A percentile compares a stretch with the other conserved stretches of the same genome.
These are phyloP conservation scores for Hypocryptadius cinnamomeus DNA, from an alignment of 2,113 vertebrate species.

Conservation along the genomic window DNA sequence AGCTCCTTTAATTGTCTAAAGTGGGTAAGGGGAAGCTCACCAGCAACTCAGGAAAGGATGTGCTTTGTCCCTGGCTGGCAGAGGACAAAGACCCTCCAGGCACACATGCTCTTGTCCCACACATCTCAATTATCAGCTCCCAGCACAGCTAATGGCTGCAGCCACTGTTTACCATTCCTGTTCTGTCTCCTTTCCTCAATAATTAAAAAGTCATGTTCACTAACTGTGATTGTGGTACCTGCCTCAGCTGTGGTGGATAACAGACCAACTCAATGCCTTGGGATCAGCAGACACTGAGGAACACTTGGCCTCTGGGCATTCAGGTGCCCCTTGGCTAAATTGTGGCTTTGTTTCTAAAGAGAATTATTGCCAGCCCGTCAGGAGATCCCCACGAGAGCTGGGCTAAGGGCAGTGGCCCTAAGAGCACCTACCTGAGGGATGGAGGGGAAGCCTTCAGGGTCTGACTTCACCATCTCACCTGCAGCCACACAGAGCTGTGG, in stretches of 20 bases:
- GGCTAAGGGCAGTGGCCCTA: neutral
- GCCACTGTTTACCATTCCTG: neutral
- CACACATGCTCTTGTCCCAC: neutral
- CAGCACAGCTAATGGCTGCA: neutral
- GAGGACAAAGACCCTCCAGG: neutral
- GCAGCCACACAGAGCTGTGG: neutral
- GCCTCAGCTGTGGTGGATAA: neutral
- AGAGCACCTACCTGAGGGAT: fast-evolving
- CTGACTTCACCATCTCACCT: neutral
- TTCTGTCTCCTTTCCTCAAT: neutral
- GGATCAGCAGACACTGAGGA: neutral
- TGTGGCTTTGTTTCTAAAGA: neutral
- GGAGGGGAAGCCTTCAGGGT: neutral
- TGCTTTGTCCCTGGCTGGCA: neutral
- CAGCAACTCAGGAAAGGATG: neutral
- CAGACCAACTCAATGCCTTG: neutral
- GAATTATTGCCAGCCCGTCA: neutral
- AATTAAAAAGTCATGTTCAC: neutral
- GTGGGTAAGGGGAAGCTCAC: neutral
- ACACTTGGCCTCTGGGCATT: neutral
- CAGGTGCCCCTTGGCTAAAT: neutral
- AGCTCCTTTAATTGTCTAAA: neutral
- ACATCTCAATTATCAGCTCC: neutral
- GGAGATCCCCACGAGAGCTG: neutral
- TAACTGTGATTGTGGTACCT: neutral